phyloP scores from a whole-genome alignment of 1,140 invertebrate genomes.

The Triops longicaudatus region DNA sequence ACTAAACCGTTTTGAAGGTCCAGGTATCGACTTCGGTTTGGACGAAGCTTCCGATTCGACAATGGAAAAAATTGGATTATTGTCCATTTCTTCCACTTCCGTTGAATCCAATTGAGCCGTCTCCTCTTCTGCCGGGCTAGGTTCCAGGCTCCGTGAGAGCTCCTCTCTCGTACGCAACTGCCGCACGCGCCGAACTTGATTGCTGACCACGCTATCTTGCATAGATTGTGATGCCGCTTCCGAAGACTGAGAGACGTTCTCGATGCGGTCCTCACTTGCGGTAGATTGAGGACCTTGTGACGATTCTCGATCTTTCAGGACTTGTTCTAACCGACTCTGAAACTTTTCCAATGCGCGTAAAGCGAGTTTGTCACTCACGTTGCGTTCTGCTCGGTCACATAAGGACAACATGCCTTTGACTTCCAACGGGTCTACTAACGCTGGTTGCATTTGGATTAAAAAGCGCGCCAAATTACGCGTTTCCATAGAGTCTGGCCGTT shows the following conservation, averaged over 20 bases:
- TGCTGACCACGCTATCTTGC: background rate
- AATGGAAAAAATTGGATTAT: background rate
- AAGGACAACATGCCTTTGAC: background rate
- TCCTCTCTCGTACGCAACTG: background rate
- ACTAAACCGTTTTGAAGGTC: background rate
- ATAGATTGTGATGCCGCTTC: background rate
- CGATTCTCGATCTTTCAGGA: background rate
- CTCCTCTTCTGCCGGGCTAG: background rate
- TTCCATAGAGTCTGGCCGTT: background rate
- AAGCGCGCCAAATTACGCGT: background rate
- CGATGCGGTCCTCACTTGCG: background rate
- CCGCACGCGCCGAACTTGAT: background rate
- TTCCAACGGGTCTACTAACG: background rate
- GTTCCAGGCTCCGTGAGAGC: background rate
- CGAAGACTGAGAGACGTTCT: background rate
- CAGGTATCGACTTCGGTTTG: background rate
- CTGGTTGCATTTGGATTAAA: background rate
- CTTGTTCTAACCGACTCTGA: background rate
- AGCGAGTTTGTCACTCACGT: background rate
- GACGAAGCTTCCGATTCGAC: background rate
- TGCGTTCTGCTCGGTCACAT: background rate
- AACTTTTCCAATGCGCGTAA: background rate
- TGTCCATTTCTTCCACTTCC: too few relatives aligned
- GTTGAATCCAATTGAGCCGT: too few relatives aligned
- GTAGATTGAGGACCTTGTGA: background rate